Evolutionary conservation across 2,797 vertebrate species (phyloP).

Genomic region (Anguilla marmorata): DNA sequence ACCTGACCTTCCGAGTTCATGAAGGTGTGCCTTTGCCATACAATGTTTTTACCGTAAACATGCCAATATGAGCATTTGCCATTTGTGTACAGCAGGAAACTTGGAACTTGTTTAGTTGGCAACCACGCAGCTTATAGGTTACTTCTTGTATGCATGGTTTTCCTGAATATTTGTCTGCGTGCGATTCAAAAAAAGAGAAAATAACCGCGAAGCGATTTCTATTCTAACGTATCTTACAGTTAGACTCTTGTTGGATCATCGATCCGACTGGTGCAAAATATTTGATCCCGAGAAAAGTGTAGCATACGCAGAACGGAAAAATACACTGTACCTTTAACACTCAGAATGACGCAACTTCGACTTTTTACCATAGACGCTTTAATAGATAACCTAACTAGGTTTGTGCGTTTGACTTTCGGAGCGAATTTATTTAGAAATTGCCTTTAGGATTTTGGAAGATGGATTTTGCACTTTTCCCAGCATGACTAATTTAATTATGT

Average conservation of each 20-base stretch:
- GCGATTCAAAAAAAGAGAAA: background rate
- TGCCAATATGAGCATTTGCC: background rate
- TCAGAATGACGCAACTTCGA: background rate
- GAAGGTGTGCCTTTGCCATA: background rate
- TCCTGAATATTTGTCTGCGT: background rate
- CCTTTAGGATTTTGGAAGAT: no score
- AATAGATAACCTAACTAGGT: background rate
- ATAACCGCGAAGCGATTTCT: background rate
- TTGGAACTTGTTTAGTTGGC: background rate
- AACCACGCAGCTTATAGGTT: background rate
- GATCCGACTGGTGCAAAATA: background rate
- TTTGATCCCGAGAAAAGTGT: background rate
- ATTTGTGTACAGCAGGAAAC: background rate
- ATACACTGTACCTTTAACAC: background rate
- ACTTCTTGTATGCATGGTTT: background rate
- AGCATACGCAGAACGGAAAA: background rate
- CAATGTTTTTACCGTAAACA: conserved; percentile 14
- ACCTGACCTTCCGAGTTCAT: background rate
- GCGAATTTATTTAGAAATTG: no score
- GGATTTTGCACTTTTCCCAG: no score
- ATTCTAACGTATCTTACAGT: background rate
- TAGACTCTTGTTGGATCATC: background rate
- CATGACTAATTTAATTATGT: no score
- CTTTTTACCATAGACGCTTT: background rate
- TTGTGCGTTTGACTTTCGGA: no score